phyloP scores from a whole-genome alignment of 2,113 vertebrate genomes.

The Ailurus styani region DNA sequence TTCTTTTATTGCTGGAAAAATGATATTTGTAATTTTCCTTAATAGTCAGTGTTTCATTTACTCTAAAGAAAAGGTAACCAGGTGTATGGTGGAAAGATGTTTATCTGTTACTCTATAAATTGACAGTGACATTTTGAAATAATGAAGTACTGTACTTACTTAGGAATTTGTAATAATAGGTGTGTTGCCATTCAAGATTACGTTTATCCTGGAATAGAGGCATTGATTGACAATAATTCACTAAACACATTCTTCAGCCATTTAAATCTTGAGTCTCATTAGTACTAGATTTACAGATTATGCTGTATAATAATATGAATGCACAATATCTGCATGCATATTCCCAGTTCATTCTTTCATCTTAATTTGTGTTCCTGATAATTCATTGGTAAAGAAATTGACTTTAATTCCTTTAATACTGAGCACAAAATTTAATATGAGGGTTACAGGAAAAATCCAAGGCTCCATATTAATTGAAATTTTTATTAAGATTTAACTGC shows the following conservation, averaged over 20 bases:
- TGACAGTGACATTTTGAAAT: slow-evolving; percentile 82
- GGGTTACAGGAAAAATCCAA: slow-evolving; percentile 72
- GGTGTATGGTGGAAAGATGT: slow-evolving; percentile 68
- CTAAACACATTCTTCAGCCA: slow-evolving; percentile 77
- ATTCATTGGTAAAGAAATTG: slow-evolving; percentile 75
- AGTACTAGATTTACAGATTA: slow-evolving; percentile 80
- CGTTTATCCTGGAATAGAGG: slow-evolving; percentile 74
- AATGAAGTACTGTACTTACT: slow-evolving; percentile 79
- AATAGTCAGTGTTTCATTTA: slow-evolving; percentile 65
- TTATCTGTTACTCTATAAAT: slow-evolving; percentile 82
- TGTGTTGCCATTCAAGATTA: slow-evolving; percentile 82
- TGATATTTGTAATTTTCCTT: slow-evolving; percentile 43
- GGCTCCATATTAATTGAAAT: slow-evolving; percentile 69
- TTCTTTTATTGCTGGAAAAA: slow-evolving; percentile 43
- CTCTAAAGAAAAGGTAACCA: slow-evolving; percentile 57
- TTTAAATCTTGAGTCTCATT: slow-evolving; percentile 82
- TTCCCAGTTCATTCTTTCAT: slow-evolving; percentile 69
- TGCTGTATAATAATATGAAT: slow-evolving; percentile 68
- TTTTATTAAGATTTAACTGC: slow-evolving; percentile 76
- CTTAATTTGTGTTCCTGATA: slow-evolving; percentile 75
- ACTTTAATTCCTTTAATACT: slow-evolving; percentile 77
- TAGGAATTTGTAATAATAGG: slow-evolving; percentile 83
- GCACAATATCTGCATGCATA: slow-evolving; percentile 63
- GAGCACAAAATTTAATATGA: slow-evolving; percentile 76
- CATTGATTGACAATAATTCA: slow-evolving; percentile 81